phyloP scores from a whole-genome alignment of 2,888 invertebrate genomes.

The Spisula solida region DNA sequence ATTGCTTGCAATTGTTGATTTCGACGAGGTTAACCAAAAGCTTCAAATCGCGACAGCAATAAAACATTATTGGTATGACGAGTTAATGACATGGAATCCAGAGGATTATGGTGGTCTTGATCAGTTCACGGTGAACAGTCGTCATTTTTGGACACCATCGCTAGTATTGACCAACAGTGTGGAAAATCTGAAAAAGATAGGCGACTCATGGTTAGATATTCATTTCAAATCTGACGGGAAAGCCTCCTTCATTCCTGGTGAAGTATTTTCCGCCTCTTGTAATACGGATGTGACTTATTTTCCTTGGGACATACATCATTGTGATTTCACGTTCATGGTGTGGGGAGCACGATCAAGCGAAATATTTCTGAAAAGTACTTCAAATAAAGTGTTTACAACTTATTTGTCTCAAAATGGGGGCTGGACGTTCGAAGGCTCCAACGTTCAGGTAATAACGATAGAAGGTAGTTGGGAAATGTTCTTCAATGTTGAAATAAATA shows the following conservation, averaged over 20 bases:
- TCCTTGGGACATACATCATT: background rate
- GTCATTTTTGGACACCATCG: background rate
- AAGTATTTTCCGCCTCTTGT: background rate
- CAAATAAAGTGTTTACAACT: background rate
- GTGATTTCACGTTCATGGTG: background rate
- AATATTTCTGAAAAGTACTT: background rate
- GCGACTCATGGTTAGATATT: background rate
- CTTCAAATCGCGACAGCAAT: background rate
- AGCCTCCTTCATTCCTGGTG: background rate
- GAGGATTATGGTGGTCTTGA: background rate
- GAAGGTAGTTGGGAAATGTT: background rate
- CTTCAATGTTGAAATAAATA: background rate
- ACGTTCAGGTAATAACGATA: background rate
- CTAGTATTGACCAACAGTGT: background rate
- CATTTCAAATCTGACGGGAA: background rate
- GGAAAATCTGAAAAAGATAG: background rate
- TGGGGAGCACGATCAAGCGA: background rate
- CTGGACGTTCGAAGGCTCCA: background rate
- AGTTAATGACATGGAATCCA: conserved; percentile 2
- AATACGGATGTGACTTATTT: background rate
- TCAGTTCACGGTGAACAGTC: background rate
- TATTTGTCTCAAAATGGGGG: background rate
- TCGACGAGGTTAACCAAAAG: background rate
- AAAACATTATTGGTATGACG: background rate
- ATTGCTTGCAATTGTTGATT: background rate